Evolutionary conservation across 2,113 vertebrate genomes (phyloP).

Genomic region (Pavo muticus): DNA sequence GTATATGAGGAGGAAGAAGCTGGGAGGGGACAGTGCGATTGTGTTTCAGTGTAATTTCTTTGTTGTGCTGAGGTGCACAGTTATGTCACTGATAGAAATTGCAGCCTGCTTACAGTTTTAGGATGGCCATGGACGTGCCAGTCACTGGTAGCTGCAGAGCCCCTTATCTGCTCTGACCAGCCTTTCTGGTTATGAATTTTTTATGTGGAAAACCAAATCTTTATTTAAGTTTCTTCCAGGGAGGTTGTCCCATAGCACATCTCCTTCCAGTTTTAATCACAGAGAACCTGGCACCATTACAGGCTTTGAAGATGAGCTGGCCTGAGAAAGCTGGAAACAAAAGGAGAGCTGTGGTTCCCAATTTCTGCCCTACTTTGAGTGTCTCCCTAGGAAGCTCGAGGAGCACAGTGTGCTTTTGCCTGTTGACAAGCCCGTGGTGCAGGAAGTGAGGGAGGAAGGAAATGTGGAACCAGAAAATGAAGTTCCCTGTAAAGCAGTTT

Average conservation of each 20-base stretch:
- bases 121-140: background rate
- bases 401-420: background rate
- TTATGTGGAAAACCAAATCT: background rate
- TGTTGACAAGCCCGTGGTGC: accelerated
- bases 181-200: background rate
- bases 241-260: background rate
- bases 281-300: background rate
- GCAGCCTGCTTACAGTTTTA: constrained; percentile 1
- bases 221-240: background rate
- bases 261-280: background rate
- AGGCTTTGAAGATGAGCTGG: background rate
- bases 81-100: background rate
- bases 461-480: background rate
- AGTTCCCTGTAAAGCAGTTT: background rate
- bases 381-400: background rate
- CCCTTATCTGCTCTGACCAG: background rate
- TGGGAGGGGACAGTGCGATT: background rate
- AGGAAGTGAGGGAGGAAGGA: background rate
- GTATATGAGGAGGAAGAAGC: background rate
- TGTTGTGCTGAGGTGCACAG: background rate
- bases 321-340: background rate
- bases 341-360: background rate
- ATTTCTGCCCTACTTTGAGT: background rate
- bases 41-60: background rate
- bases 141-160: constrained; percentile 1